Conservation (phyloP, 2,888 invertebrate species). For the Andrena dorsata region DNA sequence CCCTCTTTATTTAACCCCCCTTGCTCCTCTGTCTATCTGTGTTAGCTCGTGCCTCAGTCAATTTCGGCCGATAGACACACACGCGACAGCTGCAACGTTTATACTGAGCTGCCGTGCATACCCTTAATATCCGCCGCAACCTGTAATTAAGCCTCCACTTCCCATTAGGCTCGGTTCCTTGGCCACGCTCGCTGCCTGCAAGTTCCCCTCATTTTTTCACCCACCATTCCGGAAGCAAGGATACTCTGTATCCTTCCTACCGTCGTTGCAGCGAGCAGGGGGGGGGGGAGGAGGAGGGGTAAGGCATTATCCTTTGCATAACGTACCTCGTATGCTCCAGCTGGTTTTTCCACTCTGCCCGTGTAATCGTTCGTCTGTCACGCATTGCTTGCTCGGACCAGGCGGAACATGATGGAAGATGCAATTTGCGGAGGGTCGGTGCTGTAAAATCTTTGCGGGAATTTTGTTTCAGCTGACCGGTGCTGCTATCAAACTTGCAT, state of each 20-base stretch:
- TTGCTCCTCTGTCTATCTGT: background rate
- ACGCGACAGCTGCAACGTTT: constrained; percentile 71
- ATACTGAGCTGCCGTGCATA: constrained; percentile 75
- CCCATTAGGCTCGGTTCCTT: constrained; percentile 73
- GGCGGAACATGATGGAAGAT: background rate
- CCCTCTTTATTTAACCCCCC: constrained; percentile 1
- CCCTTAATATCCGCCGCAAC: constrained; percentile 75
- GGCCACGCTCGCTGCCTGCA: constrained; percentile 52
- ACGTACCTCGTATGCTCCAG: background rate
- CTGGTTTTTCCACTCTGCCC: background rate
- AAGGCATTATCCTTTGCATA: constrained; percentile 53
- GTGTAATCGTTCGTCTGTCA: constrained; percentile 38
- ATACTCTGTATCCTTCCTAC: constrained; percentile 68
- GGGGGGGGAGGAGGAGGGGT: no score
- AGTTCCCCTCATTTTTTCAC: constrained; percentile 34
- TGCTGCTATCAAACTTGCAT: no score
- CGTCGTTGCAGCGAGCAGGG: constrained; percentile 37
- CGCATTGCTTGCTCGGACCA: constrained; percentile 20
- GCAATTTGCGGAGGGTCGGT: background rate
- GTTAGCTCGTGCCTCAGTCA: constrained; percentile 62
- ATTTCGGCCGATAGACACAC: constrained; percentile 74
- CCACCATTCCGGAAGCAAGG: constrained; percentile 42
- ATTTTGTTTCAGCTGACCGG: background rate
- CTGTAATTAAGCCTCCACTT: constrained; percentile 74
- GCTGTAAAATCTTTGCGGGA: background rate